Evolutionary conservation across 53 echinoderm and acorn worm genomes (phyloP).

Genomic region (Holothuria leucospilota): DNA sequence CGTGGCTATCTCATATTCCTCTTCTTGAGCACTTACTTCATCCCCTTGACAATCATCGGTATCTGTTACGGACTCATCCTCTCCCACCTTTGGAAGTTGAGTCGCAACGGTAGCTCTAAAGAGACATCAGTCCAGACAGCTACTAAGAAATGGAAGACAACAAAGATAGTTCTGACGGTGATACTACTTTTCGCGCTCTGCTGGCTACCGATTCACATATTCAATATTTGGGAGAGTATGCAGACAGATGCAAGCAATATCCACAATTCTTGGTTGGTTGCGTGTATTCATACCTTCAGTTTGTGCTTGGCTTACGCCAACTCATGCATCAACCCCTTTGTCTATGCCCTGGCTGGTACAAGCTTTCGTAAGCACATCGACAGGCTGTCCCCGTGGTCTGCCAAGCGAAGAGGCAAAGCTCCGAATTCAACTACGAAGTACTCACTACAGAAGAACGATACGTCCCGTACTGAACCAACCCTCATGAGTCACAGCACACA

Average conservation of each 20-base stretch:
- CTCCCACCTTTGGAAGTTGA: constrained; percentile 81
- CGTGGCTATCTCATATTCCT: constrained; percentile 66
- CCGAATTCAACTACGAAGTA: constrained; percentile 24
- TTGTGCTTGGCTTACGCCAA: constrained; percentile 82
- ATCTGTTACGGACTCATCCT: constrained; percentile 94
- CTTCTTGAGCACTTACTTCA: constrained; percentile 71
- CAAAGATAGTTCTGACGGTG: constrained; percentile 85
- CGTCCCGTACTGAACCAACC: constrained; percentile 30
- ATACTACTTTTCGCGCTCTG: constrained; percentile 90
- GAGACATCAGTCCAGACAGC: constrained; percentile 81
- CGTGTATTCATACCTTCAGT: constrained; percentile 54
- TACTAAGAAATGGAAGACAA: constrained; percentile 92
- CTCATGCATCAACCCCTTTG: constrained; percentile 88
- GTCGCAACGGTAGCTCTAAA: constrained; percentile 60
- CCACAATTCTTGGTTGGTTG: constrained; percentile 7
- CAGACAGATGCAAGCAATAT: constrained; percentile 27
- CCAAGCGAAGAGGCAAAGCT: not conserved
- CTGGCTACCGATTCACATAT: constrained; percentile 89
- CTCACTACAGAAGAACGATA: constrained; percentile 54
- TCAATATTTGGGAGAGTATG: constrained; percentile 84
- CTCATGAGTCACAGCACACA: constrained; percentile 40
- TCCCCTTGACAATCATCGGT: constrained; percentile 84
- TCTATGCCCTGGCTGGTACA: constrained; percentile 89
- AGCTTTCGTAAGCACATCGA: constrained; percentile 81
- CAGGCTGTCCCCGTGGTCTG: constrained; percentile 54